Conservation (phyloP, 2,113 vertebrate genomes). For the Damaliscus lunatus region DNA sequence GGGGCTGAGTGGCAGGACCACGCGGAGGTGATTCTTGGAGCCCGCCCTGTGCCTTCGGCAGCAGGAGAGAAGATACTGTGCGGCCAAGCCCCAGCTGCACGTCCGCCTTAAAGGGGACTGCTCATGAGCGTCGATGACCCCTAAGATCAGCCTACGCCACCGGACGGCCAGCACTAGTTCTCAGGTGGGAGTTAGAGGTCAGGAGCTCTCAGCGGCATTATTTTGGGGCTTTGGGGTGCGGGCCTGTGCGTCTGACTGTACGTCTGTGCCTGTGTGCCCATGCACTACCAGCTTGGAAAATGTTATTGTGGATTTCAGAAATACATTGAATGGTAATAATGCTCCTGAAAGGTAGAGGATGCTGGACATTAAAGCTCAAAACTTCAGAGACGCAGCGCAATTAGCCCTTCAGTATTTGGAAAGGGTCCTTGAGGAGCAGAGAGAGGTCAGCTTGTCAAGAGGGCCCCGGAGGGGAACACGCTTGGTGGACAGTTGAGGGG, state of each 20-base stretch:
- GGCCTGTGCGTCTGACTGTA: neutral
- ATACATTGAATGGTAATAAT: neutral
- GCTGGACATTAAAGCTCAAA: neutral
- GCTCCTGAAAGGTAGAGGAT: neutral
- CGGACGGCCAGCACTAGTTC: neutral
- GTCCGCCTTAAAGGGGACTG: neutral
- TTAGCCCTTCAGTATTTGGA: neutral
- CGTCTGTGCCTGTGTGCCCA: neutral
- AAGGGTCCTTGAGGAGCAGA: neutral
- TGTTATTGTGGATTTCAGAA: neutral
- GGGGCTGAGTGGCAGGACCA: neutral
- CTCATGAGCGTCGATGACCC: neutral
- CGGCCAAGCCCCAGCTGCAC: too few relatives aligned
- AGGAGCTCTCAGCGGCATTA: neutral
- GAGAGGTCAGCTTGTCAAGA: neutral
- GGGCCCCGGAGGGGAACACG: fast-evolving
- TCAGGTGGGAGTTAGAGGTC: neutral
- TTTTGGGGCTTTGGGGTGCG: neutral
- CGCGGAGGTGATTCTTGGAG: neutral
- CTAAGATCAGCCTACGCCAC: neutral
- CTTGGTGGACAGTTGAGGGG: neutral
- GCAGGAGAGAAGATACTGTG: neutral
- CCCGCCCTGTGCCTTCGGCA: neutral
- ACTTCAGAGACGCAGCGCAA: neutral
- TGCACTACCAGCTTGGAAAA: neutral